Percentiles rank a stretch among this genome's conserved stretches.
Evolutionary conservation across 2,888 invertebrate genomes (phyloP).

Genomic region (Euplagia quadripunctaria): DNA sequence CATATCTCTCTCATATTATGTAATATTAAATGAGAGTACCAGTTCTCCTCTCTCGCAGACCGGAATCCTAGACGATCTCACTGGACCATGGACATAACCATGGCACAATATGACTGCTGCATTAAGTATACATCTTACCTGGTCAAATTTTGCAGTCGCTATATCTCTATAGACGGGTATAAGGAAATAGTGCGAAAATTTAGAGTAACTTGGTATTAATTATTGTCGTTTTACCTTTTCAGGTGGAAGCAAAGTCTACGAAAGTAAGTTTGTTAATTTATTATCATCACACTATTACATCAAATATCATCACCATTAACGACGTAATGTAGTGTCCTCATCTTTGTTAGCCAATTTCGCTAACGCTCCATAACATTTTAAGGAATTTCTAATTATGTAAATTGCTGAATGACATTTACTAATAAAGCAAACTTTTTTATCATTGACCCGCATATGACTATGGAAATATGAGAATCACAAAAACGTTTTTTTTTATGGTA

Average conservation of each 20-base stretch:
- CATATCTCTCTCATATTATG: too few species aligned
- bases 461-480: background rate
- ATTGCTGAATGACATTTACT: background rate
- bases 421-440: background rate
- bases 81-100: too few species aligned
- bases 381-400: conserved; percentile 1
- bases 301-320: too few species aligned
- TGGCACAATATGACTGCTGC: too few species aligned
- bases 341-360: background rate
- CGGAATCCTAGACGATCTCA: too few species aligned
- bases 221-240: background rate
- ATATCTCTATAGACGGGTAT: too few species aligned
- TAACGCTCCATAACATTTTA: background rate
- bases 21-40: too few species aligned
- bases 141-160: too few species aligned
- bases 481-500: background rate
- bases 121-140: too few species aligned
- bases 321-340: background rate
- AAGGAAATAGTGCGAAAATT: background rate
- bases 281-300: background rate
- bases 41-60: too few species aligned
- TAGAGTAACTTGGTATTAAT: background rate
- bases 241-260: background rate
- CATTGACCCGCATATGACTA: background rate
- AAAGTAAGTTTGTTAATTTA: conserved; percentile 2